Evolutionary conservation across 2,113 vertebrate genomes (phyloP).

Genomic region (Dinomys branickii): DNA sequence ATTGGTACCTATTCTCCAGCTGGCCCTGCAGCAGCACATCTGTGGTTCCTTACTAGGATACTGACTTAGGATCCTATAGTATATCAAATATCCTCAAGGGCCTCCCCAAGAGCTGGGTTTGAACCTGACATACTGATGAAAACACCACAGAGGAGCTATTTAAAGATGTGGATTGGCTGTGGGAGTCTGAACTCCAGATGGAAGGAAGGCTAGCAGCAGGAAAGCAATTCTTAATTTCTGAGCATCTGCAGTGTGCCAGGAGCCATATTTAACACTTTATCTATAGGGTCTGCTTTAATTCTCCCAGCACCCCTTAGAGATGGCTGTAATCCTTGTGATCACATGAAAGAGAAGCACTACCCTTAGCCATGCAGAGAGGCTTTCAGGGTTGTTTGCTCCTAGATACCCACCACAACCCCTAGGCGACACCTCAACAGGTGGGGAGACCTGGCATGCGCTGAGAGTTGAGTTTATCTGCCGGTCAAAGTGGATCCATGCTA

Average conservation of each 20-base stretch:
- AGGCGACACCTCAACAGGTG: not conserved
- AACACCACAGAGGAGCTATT: constrained; percentile 34
- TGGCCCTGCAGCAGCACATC: accelerated
- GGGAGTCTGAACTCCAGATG: not conserved
- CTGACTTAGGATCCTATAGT: not conserved
- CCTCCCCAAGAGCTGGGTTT: not conserved
- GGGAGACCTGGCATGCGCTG: accelerated
- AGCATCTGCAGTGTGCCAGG: not conserved
- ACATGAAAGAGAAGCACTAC: not conserved
- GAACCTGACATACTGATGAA: constrained; percentile 21
- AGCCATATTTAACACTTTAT: not conserved
- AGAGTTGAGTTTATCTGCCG: not conserved
- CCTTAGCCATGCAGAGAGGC: too few relatives aligned
- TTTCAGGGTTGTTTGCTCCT: not conserved
- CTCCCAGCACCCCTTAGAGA: not conserved
- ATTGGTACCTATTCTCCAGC: accelerated
- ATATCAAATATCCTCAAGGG: not conserved
- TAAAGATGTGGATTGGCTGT: not conserved
- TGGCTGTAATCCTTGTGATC: not conserved
- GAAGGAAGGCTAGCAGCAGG: not conserved
- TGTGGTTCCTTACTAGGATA: not conserved
- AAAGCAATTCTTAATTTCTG: not conserved
- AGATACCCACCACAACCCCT: accelerated
- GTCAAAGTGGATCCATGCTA: not conserved
- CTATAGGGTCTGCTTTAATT: not conserved